These are phyloP conservation scores for Diarsia mendica DNA, from an alignment of 2,888 invertebrate genomes.

Conservation along the genomic window DNA sequence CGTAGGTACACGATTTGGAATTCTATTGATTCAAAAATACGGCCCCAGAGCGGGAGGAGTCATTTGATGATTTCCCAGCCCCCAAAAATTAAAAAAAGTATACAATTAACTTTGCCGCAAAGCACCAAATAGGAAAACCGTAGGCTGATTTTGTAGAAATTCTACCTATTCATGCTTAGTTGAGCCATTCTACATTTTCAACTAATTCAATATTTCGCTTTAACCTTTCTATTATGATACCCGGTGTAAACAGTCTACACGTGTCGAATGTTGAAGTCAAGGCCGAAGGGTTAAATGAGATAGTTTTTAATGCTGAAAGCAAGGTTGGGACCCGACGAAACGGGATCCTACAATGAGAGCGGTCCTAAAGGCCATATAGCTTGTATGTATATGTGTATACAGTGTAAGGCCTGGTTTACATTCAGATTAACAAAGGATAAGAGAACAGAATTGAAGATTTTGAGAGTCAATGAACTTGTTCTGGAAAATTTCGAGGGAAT, in stretches of 20 bases:
- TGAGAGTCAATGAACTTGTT: neutral
- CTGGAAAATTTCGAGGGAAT: neutral
- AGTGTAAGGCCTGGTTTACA: neutral
- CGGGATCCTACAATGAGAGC: slow-evolving; percentile 8
- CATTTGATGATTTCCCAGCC: too few species aligned
- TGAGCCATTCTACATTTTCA: neutral
- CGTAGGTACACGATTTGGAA: too few species aligned
- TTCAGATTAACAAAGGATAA: slow-evolving; percentile 21
- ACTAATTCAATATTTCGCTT: neutral
- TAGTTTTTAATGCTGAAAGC: slow-evolving; percentile 45
- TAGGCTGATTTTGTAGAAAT: neutral
- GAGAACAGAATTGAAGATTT: neutral
- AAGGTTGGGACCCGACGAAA: slow-evolving; percentile 18
- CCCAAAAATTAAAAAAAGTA: neutral
- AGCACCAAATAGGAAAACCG: neutral
- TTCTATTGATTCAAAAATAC: too few species aligned
- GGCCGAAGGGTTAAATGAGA: slow-evolving; percentile 15
- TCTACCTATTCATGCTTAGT: too few species aligned
- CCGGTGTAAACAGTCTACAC: neutral
- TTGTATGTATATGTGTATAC: neutral
- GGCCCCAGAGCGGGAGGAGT: too few species aligned
- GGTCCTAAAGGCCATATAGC: slow-evolving; percentile 16
- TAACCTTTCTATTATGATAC: neutral
- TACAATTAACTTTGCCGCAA: neutral
- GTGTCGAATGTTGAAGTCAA: slow-evolving; percentile 20